Evolutionary conservation across 2,113 vertebrate genomes (phyloP), one percentile per base, ranked within the genome.

Genomic region (Grantiella picta): DNA sequence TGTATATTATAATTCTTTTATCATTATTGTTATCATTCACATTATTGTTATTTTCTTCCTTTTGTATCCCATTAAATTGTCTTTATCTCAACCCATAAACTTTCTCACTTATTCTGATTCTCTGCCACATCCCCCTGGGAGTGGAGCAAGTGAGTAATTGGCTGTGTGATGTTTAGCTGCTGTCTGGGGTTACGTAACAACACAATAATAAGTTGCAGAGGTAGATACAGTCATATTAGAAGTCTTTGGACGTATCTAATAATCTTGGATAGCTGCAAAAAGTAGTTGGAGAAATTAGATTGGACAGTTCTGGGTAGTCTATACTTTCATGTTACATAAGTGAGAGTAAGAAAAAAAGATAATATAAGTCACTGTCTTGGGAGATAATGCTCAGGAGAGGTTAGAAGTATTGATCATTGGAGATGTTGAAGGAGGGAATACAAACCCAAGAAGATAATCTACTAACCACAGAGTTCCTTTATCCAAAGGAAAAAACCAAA

Each of bases 71-170:
- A 21, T 60, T 66, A 45, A 66, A 59, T 9, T 52, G 19, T 45
- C 44, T 44, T 28, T 33, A 44, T 52, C 23, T 60, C 29, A 72
- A 33, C 21, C 40, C 25, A 27, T 27, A 40, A 49, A 49, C 15
- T 56, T 64, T 35, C 25, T 42, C 42, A 23, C 23, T 59, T 28
- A 21, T 36, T 66, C 27, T 75, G 19, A 59, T 75, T 44, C 36
- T 73, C 28, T 66, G 38, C 12, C 11, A 23, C 36, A 59, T 66
- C 23, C 19, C 12, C 4, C 15, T 29, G 56, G 8, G 9, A 8
- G 9, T 45, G 23, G 33, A 57, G 28, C 0, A 0, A 63, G 10
- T 28, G 19, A 28, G 7, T 23, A 11, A 65, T 31, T 0, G 1
- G 10, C 28, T 75, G 6, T 57, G 29, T n/a, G 29, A 24, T 45